Percentiles rank a stretch among this genome's conserved stretches.
Conservation (phyloP, 2,113 vertebrate genomes). For the Melanerpes formicivorus region DNA sequence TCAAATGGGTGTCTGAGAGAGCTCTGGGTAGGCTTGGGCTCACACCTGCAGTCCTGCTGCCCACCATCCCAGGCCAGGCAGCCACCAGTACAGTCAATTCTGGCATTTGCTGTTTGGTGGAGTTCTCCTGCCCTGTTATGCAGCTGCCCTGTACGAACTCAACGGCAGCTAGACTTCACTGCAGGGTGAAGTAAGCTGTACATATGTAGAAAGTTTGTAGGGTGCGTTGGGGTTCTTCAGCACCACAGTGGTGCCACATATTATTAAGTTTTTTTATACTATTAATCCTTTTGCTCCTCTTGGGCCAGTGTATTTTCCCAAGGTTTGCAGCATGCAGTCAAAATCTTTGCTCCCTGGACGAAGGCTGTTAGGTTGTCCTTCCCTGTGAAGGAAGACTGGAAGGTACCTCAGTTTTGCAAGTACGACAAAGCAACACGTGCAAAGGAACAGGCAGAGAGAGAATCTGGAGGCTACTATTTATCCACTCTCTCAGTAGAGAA, state of each 20-base stretch:
- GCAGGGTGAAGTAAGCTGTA: neutral
- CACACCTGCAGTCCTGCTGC: neutral
- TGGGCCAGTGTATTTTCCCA: neutral
- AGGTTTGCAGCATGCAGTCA: neutral
- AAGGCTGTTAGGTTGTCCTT: neutral
- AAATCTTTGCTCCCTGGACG: neutral
- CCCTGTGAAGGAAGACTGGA: neutral
- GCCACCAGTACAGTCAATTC: neutral
- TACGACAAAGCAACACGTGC: neutral
- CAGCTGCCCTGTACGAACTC: neutral
- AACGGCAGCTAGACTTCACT: neutral
- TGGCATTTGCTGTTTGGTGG: neutral
- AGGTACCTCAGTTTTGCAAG: neutral
- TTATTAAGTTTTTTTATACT: neutral
- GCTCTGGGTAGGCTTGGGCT: constrained; percentile 5
- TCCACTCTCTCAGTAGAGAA: neutral
- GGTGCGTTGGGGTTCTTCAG: constrained; percentile 27
- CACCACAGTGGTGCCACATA: neutral
- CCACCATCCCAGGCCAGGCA: neutral
- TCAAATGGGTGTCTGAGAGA: neutral
- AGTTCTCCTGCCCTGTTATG: neutral
- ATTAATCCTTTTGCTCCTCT: constrained; percentile 47
- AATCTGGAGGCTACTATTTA: neutral
- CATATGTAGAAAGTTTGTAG: constrained; percentile 56
- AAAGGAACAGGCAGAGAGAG: neutral